A percentile compares a stretch with the other conserved stretches of the same genome.
Evolutionary conservation across 2,888 invertebrate species (phyloP).

Genomic region (Hydropsyche betteni): DNA sequence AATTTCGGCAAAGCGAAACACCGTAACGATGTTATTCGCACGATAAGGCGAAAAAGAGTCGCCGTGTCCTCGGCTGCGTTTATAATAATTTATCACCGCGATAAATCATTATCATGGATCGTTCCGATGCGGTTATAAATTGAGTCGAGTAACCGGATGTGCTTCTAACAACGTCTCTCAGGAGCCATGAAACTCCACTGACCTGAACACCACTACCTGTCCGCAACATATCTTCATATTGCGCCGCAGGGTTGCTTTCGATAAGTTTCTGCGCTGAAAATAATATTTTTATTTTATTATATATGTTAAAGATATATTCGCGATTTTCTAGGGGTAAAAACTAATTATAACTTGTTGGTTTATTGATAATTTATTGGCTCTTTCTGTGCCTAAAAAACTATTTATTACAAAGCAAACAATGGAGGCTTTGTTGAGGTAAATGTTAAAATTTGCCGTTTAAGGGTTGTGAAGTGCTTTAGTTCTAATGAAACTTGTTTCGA

Average conservation of each 20-base stretch:
- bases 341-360: too few species aligned
- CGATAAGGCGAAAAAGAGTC: background rate
- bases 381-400: too few species aligned
- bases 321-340: too few species aligned
- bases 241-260: slow-evolving; percentile 16
- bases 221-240: slow-evolving; percentile 25
- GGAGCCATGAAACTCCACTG: slow-evolving; percentile 35
- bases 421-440: too few species aligned
- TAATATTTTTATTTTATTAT: background rate
- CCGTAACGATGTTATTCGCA: background rate
- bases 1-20: too few species aligned
- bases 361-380: too few species aligned
- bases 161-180: slow-evolving; percentile 43
- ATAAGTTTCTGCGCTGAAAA: background rate
- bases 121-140: slow-evolving; percentile 39
- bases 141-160: slow-evolving; percentile 33
- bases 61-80: background rate
- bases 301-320: background rate
- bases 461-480: too few species aligned
- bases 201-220: slow-evolving; percentile 33
- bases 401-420: too few species aligned
- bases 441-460: too few species aligned
- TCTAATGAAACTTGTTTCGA: too few species aligned
- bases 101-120: slow-evolving; percentile 34
- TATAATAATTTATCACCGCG: background rate